Conservation (phyloP, 2,797 vertebrate genomes). For the Tenualosa thibaudeaui region DNA sequence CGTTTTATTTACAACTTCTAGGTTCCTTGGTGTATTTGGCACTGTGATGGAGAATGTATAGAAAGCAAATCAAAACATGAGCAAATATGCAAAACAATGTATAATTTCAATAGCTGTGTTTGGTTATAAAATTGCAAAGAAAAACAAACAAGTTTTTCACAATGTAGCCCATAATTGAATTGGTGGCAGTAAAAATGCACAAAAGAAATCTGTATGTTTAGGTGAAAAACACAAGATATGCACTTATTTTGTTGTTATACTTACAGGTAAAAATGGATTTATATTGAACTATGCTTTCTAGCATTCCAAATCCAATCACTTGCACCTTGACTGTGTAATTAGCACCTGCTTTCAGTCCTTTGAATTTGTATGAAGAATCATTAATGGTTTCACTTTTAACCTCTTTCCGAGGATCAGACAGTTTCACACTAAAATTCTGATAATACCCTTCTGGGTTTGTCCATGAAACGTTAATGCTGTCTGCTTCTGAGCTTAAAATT, state of each 20-base stretch:
- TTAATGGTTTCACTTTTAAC: accelerated
- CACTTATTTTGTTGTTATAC: slow-evolving; percentile 26
- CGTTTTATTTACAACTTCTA: accelerated
- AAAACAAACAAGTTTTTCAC: too few species aligned
- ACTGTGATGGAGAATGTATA: slow-evolving; percentile 43
- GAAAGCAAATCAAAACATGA: neutral
- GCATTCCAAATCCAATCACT: neutral
- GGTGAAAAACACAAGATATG: too few species aligned
- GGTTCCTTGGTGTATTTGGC: accelerated
- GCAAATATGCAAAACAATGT: neutral
- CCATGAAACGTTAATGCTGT: slow-evolving; percentile 35
- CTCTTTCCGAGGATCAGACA: neutral
- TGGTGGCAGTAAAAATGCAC: too few species aligned
- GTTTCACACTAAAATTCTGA: accelerated
- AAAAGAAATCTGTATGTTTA: too few species aligned
- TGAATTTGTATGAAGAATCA: accelerated
- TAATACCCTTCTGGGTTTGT: accelerated
- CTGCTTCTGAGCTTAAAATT: accelerated
- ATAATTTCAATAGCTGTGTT: too few species aligned
- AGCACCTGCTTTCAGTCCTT: accelerated
- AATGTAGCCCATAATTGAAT: too few species aligned
- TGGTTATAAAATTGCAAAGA: too few species aligned
- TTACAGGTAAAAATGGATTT: slow-evolving; percentile 47
- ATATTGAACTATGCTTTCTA: accelerated
- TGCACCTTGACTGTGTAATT: slow-evolving; percentile 47